These are phyloP conservation scores for Channa argus DNA, from an alignment of 2,113 vertebrate genomes.

Conservation along the genomic window DNA sequence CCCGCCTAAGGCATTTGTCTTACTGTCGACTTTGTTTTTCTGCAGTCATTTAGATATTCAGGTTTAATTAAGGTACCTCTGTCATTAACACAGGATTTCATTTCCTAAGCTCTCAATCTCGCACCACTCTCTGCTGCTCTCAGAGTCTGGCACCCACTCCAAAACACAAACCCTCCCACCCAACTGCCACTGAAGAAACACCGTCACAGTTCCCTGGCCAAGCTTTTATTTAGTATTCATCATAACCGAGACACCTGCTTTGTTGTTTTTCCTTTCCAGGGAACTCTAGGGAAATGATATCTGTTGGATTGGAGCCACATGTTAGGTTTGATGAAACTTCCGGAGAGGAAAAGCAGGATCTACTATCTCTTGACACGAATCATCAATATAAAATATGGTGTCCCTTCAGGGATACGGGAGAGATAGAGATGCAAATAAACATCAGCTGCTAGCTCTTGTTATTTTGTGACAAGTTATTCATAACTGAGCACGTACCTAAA, in stretches of 20 bases:
- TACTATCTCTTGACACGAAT: slow-evolving; percentile 65
- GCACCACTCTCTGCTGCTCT: slow-evolving; percentile 20
- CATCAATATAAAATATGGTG: slow-evolving; percentile 62
- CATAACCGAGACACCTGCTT: slow-evolving; percentile 66
- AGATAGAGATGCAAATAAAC: slow-evolving; percentile 59
- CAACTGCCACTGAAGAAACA: slow-evolving; percentile 33
- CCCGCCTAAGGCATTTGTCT: slow-evolving; percentile 69
- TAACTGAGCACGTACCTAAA: slow-evolving; percentile 27
- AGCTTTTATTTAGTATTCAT: slow-evolving; percentile 73
- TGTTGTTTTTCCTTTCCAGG: slow-evolving; percentile 61
- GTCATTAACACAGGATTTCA: slow-evolving; percentile 70
- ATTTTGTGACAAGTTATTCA: slow-evolving; percentile 46
- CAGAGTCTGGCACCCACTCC: slow-evolving; percentile 37
- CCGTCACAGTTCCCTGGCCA: slow-evolving; percentile 49
- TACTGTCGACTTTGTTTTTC: slow-evolving; percentile 69
- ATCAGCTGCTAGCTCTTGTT: slow-evolving; percentile 45
- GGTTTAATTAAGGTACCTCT: slow-evolving; percentile 76
- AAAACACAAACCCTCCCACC: slow-evolving; percentile 44
- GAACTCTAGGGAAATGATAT: slow-evolving; percentile 68
- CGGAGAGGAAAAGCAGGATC: slow-evolving; percentile 54
- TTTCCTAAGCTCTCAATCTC: slow-evolving; percentile 69
- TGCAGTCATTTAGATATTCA: slow-evolving; percentile 66
- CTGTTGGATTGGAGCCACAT: slow-evolving; percentile 61
- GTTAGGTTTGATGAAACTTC: slow-evolving; percentile 64
- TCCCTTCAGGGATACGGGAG: slow-evolving; percentile 42